Conservation (phyloP, 2,888 invertebrate genomes). For the Cryptophagus acutangulus region DNA sequence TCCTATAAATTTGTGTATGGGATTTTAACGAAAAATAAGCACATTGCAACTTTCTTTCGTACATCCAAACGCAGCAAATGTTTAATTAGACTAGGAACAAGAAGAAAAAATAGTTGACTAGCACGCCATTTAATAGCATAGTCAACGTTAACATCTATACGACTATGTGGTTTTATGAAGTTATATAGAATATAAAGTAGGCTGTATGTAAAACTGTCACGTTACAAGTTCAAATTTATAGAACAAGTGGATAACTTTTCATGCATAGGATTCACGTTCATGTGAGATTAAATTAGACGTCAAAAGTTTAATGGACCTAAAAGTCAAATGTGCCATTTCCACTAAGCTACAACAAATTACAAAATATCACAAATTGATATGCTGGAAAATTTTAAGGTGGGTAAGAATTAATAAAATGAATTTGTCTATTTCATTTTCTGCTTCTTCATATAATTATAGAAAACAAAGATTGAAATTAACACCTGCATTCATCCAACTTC, state of each 20-base stretch:
- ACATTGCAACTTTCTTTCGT: slow-evolving; percentile 4
- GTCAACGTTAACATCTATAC: slow-evolving; percentile 24
- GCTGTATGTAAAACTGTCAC: slow-evolving; percentile 45
- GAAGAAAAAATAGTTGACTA: slow-evolving; percentile 17
- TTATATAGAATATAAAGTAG: slow-evolving; percentile 40
- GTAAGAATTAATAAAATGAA: no score
- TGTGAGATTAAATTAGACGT: slow-evolving; percentile 43
- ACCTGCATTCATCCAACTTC: no score
- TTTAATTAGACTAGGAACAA: no score
- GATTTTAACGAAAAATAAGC: background rate
- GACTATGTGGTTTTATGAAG: slow-evolving; percentile 31
- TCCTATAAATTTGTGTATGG: background rate
- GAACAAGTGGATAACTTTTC: slow-evolving; percentile 46
- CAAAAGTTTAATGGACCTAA: slow-evolving; percentile 35
- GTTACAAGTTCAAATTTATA: slow-evolving; percentile 45
- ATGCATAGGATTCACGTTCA: slow-evolving; percentile 36
- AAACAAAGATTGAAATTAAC: no score
- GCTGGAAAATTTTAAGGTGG: slow-evolving; percentile 1
- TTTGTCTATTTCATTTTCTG: no score
- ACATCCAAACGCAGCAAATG: no score
- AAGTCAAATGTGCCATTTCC: slow-evolving; percentile 3
- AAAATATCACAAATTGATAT: background rate
- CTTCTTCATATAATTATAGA: no score
- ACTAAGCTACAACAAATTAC: slow-evolving; percentile 4
- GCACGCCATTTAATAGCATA: slow-evolving; percentile 26